phyloP scores from a whole-genome alignment of 2,113 vertebrate species.

The Pomatostomus ruficeps region DNA sequence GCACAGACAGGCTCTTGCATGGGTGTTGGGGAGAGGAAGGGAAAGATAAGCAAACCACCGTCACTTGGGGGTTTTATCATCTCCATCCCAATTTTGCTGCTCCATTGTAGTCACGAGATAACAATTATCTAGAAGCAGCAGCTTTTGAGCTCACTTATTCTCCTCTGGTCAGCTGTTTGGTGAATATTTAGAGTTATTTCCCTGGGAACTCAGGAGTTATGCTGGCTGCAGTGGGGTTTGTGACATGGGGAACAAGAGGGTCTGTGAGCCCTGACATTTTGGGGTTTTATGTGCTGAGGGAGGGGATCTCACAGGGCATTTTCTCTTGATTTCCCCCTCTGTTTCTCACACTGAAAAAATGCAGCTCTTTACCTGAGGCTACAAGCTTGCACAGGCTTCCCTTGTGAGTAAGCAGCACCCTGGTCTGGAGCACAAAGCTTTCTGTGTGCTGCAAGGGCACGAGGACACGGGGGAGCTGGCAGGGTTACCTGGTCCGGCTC shows the following conservation, averaged over 20 bases:
- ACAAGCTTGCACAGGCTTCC: slow-evolving; percentile 3
- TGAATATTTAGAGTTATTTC: neutral
- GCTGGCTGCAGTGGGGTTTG: neutral
- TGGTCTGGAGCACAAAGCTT: neutral
- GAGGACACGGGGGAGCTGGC: neutral
- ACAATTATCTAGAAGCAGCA: neutral
- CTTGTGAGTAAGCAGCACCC: slow-evolving; percentile 24
- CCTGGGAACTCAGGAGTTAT: neutral
- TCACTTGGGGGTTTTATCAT: neutral
- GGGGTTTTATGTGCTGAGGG: neutral
- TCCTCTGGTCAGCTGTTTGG: neutral
- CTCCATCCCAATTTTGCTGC: neutral
- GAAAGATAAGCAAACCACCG: neutral
- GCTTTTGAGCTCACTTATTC: neutral
- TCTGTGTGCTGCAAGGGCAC: neutral
- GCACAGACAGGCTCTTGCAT: neutral
- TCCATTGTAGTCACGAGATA: neutral
- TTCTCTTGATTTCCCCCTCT: neutral
- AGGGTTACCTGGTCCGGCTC: neutral
- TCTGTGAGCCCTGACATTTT: neutral
- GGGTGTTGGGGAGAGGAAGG: neutral
- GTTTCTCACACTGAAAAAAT: slow-evolving; percentile 22
- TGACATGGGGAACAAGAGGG: neutral
- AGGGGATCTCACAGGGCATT: neutral
- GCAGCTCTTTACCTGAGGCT: slow-evolving; percentile 25